A percentile compares a stretch with the other conserved stretches of the same genome.
Evolutionary conservation across 2,113 vertebrate genomes (phyloP).

Genomic region (Muntiacus reevesi): DNA sequence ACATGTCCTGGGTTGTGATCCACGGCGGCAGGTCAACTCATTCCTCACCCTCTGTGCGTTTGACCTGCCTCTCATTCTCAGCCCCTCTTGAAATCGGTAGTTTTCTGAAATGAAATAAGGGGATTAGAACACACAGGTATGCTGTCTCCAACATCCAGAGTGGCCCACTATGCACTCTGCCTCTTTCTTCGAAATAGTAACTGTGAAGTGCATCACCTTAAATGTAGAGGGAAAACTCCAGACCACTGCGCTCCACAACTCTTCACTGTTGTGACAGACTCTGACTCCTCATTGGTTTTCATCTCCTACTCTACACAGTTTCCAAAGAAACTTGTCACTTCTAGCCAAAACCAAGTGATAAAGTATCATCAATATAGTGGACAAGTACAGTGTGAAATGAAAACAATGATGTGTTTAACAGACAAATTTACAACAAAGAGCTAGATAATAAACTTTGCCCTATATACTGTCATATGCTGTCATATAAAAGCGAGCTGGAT

Average conservation of each 20-base stretch:
- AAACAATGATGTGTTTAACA: not conserved
- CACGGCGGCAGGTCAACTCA: not conserved
- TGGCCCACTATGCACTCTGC: too few species aligned
- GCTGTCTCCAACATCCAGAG: not conserved
- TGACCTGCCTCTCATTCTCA: not conserved
- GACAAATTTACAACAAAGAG: not conserved
- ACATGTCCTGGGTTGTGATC: not conserved
- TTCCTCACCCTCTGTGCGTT: fast-evolving
- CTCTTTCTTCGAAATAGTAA: not conserved
- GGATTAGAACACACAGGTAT: not conserved
- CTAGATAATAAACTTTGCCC: not conserved
- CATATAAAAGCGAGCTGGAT: not conserved
- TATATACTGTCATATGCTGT: not conserved
- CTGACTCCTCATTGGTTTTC: not conserved
- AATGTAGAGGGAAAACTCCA: not conserved
- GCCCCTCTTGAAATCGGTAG: not conserved
- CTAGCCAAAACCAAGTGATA: not conserved
- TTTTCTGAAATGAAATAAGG: not conserved
- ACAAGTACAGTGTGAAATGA: not conserved
- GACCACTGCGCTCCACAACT: not conserved
- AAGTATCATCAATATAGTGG: not conserved
- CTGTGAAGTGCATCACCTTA: not conserved
- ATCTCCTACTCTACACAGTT: not conserved
- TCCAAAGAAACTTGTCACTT: not conserved
- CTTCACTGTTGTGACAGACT: not conserved